Conservation (phyloP, 2,797 vertebrate species). For the Tolypeutes matacus region DNA sequence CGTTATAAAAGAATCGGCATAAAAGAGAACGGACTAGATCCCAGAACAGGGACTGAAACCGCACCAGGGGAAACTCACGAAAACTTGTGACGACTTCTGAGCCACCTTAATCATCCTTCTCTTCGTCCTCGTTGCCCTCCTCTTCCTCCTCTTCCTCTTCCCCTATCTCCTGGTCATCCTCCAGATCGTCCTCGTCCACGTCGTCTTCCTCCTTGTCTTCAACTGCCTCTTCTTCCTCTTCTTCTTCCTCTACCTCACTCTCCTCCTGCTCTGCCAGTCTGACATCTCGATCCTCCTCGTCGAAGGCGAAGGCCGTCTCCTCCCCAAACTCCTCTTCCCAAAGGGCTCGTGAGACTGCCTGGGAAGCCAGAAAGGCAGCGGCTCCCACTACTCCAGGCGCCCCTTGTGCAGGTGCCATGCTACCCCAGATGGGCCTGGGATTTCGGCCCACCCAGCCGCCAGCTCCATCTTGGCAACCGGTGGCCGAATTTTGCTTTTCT, state of each 20-base stretch:
- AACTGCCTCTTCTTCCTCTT: fast-evolving
- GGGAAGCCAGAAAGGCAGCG: neutral
- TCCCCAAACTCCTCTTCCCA: neutral
- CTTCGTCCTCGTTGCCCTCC: neutral
- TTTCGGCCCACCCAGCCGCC: neutral
- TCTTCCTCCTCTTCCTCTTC: neutral
- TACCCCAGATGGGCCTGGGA: fast-evolving
- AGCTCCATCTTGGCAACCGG: neutral
- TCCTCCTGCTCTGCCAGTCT: neutral
- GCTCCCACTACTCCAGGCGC: fast-evolving
- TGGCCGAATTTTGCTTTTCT: neutral
- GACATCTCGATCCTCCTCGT: neutral
- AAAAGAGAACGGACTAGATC: neutral
- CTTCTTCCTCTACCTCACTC: fast-evolving
- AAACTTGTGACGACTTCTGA: fast-evolving
- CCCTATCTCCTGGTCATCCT: fast-evolving
- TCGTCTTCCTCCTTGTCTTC: neutral
- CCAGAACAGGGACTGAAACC: neutral
- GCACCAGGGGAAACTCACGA: neutral
- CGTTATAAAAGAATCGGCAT: neutral
- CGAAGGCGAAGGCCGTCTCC: fast-evolving
- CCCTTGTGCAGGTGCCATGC: neutral
- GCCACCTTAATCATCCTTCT: neutral
- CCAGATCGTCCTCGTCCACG: neutral
- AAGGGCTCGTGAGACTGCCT: neutral